Evolutionary conservation across 2,797 vertebrate genomes (phyloP).

Genomic region (Pampus argenteus): DNA sequence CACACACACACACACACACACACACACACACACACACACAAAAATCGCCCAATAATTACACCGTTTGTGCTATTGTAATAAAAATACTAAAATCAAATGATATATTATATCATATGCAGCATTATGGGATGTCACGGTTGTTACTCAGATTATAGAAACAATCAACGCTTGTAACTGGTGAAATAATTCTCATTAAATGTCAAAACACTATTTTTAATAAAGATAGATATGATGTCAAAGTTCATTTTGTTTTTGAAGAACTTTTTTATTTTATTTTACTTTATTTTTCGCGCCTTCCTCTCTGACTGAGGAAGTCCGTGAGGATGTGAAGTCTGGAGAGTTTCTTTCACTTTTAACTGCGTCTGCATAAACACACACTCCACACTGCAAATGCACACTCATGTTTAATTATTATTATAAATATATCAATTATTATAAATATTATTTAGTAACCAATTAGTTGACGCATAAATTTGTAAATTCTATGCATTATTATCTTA

Average conservation of each 20-base stretch:
- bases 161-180: no score
- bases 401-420: no score
- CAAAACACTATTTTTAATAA: background rate
- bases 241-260: background rate
- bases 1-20: slow-evolving; percentile 1
- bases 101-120: no score
- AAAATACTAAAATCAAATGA: no score
- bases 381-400: background rate
- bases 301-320: background rate
- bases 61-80: no score
- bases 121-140: no score
- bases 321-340: background rate
- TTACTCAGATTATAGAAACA: no score
- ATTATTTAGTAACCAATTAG: background rate
- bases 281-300: no score
- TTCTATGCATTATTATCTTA: background rate
- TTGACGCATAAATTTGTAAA: background rate
- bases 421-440: no score
- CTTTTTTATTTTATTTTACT: no score
- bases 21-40: background rate
- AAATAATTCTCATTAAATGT: no score
- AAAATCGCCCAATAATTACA: no score
- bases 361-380: background rate
- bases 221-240: background rate
- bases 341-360: background rate